These are phyloP conservation scores for Halocynthia roretzi DNA, from an alignment of 23 tunicate species.

Conservation along the genomic window DNA sequence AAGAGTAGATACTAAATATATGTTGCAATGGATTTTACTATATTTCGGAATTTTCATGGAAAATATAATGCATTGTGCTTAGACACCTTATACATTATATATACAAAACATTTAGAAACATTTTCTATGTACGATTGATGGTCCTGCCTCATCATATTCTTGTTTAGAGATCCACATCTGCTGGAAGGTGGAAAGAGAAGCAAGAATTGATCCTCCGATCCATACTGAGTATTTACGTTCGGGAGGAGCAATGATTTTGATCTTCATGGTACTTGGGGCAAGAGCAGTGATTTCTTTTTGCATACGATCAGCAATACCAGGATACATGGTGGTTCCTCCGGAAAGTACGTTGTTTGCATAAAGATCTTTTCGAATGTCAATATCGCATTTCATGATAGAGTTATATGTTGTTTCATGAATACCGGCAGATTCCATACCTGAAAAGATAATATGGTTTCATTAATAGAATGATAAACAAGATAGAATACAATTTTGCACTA, in stretches of 20 bases:
- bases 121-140: conserved; percentile 25
- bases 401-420: conserved; percentile 45
- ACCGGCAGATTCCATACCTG: conserved; percentile 28
- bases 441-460: neutral
- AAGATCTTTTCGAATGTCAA: conserved; percentile 44
- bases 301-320: conserved; percentile 97
- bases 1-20: too few species aligned
- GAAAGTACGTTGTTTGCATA: conserved; percentile 44
- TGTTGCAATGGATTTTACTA: too few species aligned
- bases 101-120: conserved; percentile 1
- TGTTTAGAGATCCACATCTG: conserved; percentile 28
- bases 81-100: too few species aligned
- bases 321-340: conserved; percentile 67
- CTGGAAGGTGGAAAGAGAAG: conserved; percentile 26
- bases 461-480: neutral
- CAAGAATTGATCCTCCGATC: conserved; percentile 31
- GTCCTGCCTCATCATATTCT: conserved; percentile 23
- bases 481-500: too few species aligned
- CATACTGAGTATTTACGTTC: conserved; percentile 23
- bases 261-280: conserved; percentile 96
- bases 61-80: too few species aligned
- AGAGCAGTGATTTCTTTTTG: conserved; percentile 96
- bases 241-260: conserved; percentile 89
- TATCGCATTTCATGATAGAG: conserved; percentile 46
- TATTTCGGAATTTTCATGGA: too few species aligned